Evolutionary conservation across 2,888 invertebrate genomes (phyloP).

Genomic region (Lithophane semibrunnea): DNA sequence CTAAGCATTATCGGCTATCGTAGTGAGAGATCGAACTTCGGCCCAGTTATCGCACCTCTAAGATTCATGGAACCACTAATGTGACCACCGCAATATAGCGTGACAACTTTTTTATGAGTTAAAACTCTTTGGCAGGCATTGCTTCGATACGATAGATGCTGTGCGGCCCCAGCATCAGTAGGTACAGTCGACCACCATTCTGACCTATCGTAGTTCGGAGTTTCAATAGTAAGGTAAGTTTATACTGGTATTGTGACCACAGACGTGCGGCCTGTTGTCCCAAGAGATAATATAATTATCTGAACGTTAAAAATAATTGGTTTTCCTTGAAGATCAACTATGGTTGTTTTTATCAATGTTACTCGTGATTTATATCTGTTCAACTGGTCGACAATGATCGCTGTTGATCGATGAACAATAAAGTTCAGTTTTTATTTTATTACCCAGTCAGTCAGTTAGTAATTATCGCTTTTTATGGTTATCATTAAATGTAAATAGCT

Average conservation of each 20-base stretch:
- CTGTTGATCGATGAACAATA: constrained; percentile 35
- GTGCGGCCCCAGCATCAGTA: background rate
- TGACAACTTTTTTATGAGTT: background rate
- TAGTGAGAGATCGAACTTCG: background rate
- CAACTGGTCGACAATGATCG: constrained; percentile 11
- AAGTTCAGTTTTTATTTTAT: constrained; percentile 19
- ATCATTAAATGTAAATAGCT: constrained; percentile 6
- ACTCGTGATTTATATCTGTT: constrained; percentile 14
- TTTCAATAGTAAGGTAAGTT: background rate
- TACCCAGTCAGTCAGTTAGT: background rate
- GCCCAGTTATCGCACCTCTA: no score
- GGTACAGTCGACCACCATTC: no score
- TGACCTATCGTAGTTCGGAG: background rate
- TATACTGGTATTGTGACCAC: background rate
- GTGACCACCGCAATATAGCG: background rate
- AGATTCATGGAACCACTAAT: background rate
- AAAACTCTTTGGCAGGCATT: background rate
- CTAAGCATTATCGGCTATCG: background rate
- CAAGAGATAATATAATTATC: background rate
- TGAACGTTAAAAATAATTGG: background rate
- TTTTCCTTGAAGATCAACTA: constrained; percentile 23
- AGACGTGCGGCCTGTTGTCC: no score
- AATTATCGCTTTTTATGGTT: constrained; percentile 22
- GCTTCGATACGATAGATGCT: background rate
- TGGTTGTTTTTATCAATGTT: constrained; percentile 19